A percentile compares a stretch with the other conserved stretches of the same genome.
Evolutionary conservation across 1,140 invertebrate genomes (phyloP).

Genomic region (Saccostrea cuccullata): DNA sequence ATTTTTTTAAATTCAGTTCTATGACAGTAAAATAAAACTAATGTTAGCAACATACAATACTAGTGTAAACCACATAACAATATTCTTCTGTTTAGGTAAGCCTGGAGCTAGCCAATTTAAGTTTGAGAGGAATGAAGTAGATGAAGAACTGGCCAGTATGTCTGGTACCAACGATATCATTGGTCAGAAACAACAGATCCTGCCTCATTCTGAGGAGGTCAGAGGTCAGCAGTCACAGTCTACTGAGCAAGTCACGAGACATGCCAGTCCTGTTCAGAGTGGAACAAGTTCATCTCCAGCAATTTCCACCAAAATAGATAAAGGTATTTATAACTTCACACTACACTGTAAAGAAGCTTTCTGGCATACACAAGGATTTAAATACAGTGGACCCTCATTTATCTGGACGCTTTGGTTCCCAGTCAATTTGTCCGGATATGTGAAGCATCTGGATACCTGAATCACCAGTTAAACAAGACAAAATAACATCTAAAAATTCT

Average conservation of each 20-base stretch:
- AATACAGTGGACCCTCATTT: no score
- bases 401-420: no score
- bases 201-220: background rate
- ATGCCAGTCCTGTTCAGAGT: slow-evolving; percentile 45
- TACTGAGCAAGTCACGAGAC: background rate
- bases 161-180: slow-evolving; percentile 65
- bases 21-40: no score
- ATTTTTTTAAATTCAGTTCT: no score
- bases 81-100: background rate
- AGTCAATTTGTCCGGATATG: no score
- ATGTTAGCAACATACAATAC: no score
- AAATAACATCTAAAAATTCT: no score
- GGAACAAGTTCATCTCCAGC: slow-evolving; percentile 34
- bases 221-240: slow-evolving; percentile 28
- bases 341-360: no score
- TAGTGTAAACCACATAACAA: no score
- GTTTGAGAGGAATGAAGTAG: slow-evolving; percentile 61
- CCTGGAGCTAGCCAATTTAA: background rate
- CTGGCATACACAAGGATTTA: no score
- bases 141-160: slow-evolving; percentile 73
- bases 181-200: background rate
- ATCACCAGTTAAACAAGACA: no score
- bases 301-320: slow-evolving; percentile 30
- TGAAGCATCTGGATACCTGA: no score
- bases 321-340: slow-evolving; percentile 40